phyloP scores from a whole-genome alignment of 2,888 invertebrate genomes.

The Cantharis lateralis region DNA sequence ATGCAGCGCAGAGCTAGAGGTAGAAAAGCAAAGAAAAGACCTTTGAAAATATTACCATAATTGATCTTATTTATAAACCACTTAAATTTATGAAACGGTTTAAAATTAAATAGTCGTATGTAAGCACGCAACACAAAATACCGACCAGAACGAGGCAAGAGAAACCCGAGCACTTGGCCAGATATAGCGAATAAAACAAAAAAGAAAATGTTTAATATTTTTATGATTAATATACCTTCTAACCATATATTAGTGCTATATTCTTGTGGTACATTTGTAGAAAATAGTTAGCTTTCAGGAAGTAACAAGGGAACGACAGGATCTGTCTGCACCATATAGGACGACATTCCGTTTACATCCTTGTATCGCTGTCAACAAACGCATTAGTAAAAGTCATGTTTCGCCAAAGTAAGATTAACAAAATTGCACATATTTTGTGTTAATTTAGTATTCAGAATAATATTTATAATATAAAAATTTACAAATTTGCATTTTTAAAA shows the following conservation, averaged over 20 bases:
- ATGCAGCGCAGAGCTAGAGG: background rate
- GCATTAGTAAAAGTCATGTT: background rate
- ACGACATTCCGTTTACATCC: background rate
- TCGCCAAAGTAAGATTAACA: background rate
- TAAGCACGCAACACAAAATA: background rate
- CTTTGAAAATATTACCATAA: background rate
- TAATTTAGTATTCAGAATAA: background rate
- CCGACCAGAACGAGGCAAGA: background rate
- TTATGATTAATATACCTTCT: background rate
- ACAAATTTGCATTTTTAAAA: background rate
- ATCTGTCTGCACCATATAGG: background rate
- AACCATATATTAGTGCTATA: background rate
- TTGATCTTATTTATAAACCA: background rate
- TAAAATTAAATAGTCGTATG: background rate
- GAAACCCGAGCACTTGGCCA: background rate
- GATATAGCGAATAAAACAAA: background rate
- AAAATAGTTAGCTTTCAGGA: background rate
- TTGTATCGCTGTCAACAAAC: background rate
- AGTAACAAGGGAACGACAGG: background rate
- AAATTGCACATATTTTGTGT: background rate
- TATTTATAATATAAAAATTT: background rate
- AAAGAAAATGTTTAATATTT: background rate
- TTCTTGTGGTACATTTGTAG: background rate
- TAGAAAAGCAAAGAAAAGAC: background rate
- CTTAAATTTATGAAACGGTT: background rate